These are phyloP conservation scores for Platalea minor DNA, from an alignment of 2,797 vertebrate species.

Conservation along the genomic window DNA sequence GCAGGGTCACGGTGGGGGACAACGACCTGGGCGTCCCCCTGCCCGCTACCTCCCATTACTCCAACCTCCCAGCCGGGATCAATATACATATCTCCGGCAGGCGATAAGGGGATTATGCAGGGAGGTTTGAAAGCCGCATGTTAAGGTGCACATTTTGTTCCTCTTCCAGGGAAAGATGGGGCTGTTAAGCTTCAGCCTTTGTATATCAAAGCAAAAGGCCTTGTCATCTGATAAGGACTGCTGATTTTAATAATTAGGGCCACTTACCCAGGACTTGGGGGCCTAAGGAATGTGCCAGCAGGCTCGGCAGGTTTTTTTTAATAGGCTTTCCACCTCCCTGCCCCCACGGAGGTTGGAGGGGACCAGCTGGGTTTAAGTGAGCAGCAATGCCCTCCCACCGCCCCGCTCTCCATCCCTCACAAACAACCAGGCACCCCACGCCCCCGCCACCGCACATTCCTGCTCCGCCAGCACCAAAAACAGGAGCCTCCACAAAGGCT, in stretches of 20 bases:
- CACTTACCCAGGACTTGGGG: slow-evolving; percentile 68
- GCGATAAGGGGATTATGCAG: slow-evolving; percentile 42
- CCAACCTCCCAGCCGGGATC: slow-evolving; percentile 6
- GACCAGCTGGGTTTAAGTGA: slow-evolving; percentile 61
- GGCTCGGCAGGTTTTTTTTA: slow-evolving; percentile 45
- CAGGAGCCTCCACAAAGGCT: slow-evolving; percentile 35
- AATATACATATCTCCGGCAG: background rate
- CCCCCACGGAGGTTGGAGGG: background rate
- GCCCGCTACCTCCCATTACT: background rate
- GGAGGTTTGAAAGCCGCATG: background rate
- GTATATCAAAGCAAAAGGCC: slow-evolving; percentile 53
- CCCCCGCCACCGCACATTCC: slow-evolving; percentile 79
- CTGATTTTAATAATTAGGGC: slow-evolving; percentile 73
- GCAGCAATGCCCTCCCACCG: slow-evolving; percentile 3
- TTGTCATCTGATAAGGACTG: slow-evolving; percentile 55
- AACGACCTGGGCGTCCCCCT: background rate
- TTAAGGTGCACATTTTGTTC: slow-evolving; percentile 48
- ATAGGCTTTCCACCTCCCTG: slow-evolving; percentile 15
- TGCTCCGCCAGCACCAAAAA: slow-evolving; percentile 67
- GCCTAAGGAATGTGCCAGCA: slow-evolving; percentile 70
- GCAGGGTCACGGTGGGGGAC: background rate
- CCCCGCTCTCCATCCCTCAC: background rate
- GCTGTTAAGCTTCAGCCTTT: slow-evolving; percentile 49
- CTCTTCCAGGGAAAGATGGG: slow-evolving; percentile 30
- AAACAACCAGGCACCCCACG: slow-evolving; percentile 30